Evolutionary conservation across 2,888 invertebrate species (phyloP).

Genomic region (Oscheius sp.): DNA sequence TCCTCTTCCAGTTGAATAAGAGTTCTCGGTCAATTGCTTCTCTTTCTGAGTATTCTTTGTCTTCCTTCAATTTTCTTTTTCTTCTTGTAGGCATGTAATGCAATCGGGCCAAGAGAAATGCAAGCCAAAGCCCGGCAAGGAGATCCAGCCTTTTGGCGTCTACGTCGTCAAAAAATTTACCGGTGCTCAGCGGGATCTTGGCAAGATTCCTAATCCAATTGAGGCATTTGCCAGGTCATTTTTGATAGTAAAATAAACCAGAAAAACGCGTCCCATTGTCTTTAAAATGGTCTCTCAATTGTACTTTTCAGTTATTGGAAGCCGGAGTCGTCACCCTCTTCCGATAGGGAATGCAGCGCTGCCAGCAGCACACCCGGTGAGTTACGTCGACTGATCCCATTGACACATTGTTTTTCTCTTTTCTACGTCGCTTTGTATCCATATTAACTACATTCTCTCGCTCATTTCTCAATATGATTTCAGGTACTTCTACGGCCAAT

Average conservation of each 20-base stretch:
- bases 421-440: neutral
- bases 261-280: neutral
- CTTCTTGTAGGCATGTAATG: constrained; percentile 35
- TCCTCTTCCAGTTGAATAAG: neutral
- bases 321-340: constrained; percentile 47
- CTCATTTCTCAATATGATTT: constrained; percentile 8
- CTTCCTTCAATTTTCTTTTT: constrained; percentile 12
- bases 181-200: constrained; percentile 36
- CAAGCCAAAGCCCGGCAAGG: constrained; percentile 31
- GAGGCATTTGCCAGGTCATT: constrained; percentile 50
- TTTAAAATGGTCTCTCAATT: neutral
- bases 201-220: constrained; percentile 38
- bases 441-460: neutral
- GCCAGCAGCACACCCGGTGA: constrained; percentile 30
- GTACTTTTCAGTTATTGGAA: constrained; percentile 64
- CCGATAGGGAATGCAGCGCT: constrained; percentile 31
- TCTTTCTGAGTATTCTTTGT: neutral
- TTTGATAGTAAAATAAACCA: too few species aligned
- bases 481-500: constrained; percentile 22
- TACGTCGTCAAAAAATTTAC: constrained; percentile 46
- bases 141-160: constrained; percentile 56
- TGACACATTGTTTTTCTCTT: neutral
- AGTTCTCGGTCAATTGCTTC: neutral
- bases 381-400: neutral
- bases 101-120: constrained; percentile 29